Percentiles rank a stretch among this genome's conserved stretches.
These are phyloP conservation scores for Mesocricetus auratus DNA, from an alignment of 2,113 vertebrate genomes.

Conservation along the genomic window DNA sequence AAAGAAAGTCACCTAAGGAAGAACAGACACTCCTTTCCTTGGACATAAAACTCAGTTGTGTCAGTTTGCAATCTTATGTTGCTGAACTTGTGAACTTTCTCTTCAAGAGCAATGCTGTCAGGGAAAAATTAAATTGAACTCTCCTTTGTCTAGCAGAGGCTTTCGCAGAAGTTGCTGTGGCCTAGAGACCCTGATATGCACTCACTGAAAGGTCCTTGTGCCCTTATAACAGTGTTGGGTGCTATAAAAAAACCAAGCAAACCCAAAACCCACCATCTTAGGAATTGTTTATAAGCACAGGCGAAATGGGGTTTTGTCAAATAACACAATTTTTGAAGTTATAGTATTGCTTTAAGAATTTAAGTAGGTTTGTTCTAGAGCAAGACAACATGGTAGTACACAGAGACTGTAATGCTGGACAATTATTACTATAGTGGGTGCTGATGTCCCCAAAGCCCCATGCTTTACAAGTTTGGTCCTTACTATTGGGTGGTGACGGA, in stretches of 20 bases:
- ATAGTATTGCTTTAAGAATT: conserved; percentile 7
- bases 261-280: neutral
- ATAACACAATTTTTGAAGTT: neutral
- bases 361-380: neutral
- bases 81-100: conserved; percentile 10
- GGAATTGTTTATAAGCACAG: neutral
- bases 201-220: neutral
- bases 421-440: neutral
- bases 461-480: neutral
- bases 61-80: neutral
- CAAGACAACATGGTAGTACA: neutral
- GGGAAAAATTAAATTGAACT: neutral
- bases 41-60: neutral
- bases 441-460: neutral
- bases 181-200: neutral
- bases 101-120: neutral
- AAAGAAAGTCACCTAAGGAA: neutral
- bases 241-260: neutral
- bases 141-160: neutral
- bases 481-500: neutral
- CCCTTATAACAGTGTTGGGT: neutral
- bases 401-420: neutral
- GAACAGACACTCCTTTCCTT: neutral
- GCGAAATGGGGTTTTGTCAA: neutral
- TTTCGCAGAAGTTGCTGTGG: neutral